Evolutionary conservation across 2,113 vertebrate genomes (phyloP), one percentile per base, ranked within the genome.

Genomic region (Rhinichthys klamathensis): DNA sequence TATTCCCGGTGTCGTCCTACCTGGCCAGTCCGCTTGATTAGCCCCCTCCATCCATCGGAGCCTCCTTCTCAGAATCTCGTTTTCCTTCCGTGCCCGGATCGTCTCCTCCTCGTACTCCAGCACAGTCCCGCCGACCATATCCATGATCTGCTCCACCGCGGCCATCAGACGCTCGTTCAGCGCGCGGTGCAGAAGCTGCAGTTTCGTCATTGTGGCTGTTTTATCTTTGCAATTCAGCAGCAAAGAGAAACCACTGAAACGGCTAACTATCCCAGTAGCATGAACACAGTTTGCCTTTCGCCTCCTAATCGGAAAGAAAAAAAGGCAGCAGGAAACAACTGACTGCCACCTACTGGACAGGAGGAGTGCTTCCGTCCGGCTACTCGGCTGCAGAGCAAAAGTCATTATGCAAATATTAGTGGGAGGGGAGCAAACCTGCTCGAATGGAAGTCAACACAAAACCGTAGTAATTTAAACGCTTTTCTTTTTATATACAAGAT

Each of bases 101-200:
- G 89, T 91, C 87, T 91, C 90, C 65, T 88, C 82, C 30, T 91
- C 89, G 70, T 89, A 91, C 85, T 91, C 88, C 84, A 85, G 85
- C 87, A 91, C 87, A 13, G 88, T 88, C 25, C 87, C 87, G 23
- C 88, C 87, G 38, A 89, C 88, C 87, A 91, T 85, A 76, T 88
- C 90, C 87, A 91, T 87, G 18, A 91, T 87, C 82, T 91, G 88
- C 69, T 89, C 88, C 79, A 91, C 88, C 61, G 87, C 88, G 10
- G 87, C 87, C 90, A 89, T 88, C 70, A 91, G 82, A 4, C 88
- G 88, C 86, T 91, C 86, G 70, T 87, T 89, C 4, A 91, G 81
- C 30, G 87, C 86, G 7, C 87, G 87, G 54, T 88, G 87, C 69
- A 91, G 27, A 15, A 89, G 85, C 84, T 88, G 87, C 21, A 88